phyloP scores from a whole-genome alignment of 2,888 invertebrate species.

The Trachelus troglodyta region DNA sequence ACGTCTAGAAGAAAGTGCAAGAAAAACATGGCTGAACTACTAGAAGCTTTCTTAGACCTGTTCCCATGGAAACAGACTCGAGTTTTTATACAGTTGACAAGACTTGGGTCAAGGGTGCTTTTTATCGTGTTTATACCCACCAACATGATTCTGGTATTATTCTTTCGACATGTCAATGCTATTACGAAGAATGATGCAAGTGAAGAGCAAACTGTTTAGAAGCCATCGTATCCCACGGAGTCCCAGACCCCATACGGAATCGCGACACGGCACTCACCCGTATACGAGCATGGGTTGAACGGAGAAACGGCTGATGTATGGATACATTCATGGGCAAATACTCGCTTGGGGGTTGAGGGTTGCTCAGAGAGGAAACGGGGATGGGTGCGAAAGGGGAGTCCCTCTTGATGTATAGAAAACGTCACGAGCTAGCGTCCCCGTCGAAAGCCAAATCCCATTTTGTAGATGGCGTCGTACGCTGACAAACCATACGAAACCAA shows the following conservation, averaged over 20 bases:
- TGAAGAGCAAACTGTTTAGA: not conserved
- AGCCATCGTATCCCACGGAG: not conserved
- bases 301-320: constrained; percentile 18
- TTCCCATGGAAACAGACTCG: not conserved
- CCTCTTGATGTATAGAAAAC: constrained; percentile 24
- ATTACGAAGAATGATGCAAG: constrained; percentile 1
- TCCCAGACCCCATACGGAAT: not conserved
- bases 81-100: not conserved
- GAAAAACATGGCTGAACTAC: not conserved
- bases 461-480: constrained; percentile 4
- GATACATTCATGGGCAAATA: constrained; percentile 27
- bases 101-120: not conserved
- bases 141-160: not conserved
- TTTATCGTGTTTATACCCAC: not conserved
- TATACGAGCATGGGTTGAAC: not conserved
- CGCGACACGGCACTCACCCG: not conserved
- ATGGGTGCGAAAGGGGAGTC: constrained; percentile 23
- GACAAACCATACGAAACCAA: not conserved
- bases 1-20: not conserved
- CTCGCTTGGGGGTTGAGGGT: constrained; percentile 11
- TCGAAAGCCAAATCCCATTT: constrained; percentile 16
- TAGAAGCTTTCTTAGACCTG: not conserved
- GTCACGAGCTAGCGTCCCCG: constrained; percentile 10
- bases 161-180: not conserved
- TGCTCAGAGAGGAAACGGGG: constrained; percentile 3